These are phyloP conservation scores for Picus viridis DNA, from an alignment of 2,797 vertebrate species.

Conservation along the genomic window DNA sequence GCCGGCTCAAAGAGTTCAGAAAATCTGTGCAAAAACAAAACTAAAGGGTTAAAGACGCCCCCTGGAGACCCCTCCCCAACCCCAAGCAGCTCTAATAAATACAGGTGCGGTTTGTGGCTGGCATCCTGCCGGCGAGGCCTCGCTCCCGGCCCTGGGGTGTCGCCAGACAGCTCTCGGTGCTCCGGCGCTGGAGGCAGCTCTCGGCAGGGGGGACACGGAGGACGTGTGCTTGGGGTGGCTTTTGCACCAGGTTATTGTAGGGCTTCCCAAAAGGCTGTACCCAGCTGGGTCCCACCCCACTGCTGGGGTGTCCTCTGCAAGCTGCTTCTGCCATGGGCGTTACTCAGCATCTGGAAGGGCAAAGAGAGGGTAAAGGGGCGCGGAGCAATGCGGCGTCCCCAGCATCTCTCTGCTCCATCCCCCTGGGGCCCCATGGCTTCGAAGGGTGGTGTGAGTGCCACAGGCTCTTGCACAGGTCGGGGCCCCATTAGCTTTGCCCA, in stretches of 20 bases:
- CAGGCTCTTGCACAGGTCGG: neutral
- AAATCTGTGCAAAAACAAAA: slow-evolving; percentile 75
- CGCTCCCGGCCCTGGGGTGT: neutral
- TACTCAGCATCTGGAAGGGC: neutral
- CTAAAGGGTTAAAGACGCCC: slow-evolving; percentile 51
- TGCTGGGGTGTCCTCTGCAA: neutral
- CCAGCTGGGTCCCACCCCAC: neutral
- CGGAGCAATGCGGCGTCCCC: accelerated
- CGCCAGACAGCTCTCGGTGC: accelerated
- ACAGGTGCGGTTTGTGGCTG: neutral
- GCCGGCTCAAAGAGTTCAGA: slow-evolving; percentile 3
- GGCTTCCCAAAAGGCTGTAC: slow-evolving; percentile 34
- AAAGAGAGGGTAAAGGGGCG: neutral
- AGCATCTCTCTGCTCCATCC: neutral
- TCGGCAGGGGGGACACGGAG: neutral
- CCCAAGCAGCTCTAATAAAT: slow-evolving; percentile 40
- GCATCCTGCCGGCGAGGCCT: neutral
- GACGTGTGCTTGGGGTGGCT: neutral
- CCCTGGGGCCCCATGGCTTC: neutral
- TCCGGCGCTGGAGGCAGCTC: neutral
- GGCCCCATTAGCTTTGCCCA: neutral
- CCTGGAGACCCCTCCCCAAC: neutral
- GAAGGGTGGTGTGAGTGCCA: neutral
- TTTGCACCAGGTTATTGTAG: neutral
- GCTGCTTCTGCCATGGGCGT: neutral